A percentile compares a stretch with the other conserved stretches of the same genome.
phyloP scores from a whole-genome alignment of 2,888 invertebrate genomes.

The Sphecodes monilicornis region DNA sequence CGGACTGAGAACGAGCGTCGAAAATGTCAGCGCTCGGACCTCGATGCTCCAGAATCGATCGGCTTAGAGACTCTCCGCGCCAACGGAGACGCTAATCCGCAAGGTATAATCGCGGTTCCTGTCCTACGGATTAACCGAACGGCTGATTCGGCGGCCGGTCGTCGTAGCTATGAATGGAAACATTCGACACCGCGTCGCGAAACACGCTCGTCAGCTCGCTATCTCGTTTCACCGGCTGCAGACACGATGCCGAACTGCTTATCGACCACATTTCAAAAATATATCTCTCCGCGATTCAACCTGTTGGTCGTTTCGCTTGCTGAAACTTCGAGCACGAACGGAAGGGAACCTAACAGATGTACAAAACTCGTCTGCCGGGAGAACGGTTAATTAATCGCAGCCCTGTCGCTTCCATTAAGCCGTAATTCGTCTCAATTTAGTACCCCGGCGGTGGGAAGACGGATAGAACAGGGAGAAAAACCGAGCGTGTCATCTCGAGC shows the following conservation, averaged over 20 bases:
- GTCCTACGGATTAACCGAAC: not conserved
- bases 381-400: conserved; percentile 43
- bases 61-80: not conserved
- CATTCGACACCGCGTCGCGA: conserved; percentile 49
- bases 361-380: conserved; percentile 11
- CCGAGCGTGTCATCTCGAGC: not conserved
- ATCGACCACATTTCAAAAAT: conserved; percentile 20
- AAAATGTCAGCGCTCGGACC: not conserved
- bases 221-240: conserved; percentile 55
- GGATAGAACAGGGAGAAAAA: not conserved
- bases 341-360: not conserved
- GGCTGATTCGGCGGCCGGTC: not conserved
- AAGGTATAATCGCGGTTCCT: not conserved
- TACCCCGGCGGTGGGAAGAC: not conserved
- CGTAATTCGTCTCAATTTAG: conserved; percentile 61
- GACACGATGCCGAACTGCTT: conserved; percentile 15
- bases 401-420: conserved; percentile 29
- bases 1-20: not conserved
- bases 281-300: not conserved
- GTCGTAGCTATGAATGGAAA: not conserved
- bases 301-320: not conserved
- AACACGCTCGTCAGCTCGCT: conserved; percentile 35
- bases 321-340: not conserved
- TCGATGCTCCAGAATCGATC: not conserved
- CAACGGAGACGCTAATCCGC: not conserved